Evolutionary conservation across 2,888 invertebrate genomes (phyloP).

Genomic region (Julus scandinavius): DNA sequence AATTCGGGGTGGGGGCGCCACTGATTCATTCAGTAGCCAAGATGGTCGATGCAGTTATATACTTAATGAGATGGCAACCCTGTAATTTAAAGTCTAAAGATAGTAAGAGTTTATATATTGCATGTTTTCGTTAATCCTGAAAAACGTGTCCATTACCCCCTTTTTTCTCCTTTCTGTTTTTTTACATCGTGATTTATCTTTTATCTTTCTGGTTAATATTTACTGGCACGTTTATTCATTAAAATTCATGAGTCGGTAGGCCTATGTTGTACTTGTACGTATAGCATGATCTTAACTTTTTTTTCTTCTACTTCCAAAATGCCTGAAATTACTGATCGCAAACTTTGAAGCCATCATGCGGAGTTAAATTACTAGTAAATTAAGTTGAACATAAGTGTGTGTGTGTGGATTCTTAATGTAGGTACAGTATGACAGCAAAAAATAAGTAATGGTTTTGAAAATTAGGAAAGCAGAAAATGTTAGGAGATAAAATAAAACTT

Average conservation of each 20-base stretch:
- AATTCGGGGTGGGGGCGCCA: background rate
- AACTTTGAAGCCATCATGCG: background rate
- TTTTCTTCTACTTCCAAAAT: background rate
- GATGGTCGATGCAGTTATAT: background rate
- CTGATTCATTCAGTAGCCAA: background rate
- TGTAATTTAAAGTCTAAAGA: constrained; percentile 1
- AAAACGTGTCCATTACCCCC: background rate
- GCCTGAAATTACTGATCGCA: constrained; percentile 19
- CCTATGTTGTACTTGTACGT: background rate
- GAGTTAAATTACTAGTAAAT: constrained; percentile 1
- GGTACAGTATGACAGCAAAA: background rate
- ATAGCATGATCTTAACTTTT: background rate
- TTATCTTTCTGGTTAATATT: constrained; percentile 13
- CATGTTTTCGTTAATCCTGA: background rate
- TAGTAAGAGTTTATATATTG: background rate
- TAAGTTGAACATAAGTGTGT: background rate
- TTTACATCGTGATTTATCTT: constrained; percentile 21
- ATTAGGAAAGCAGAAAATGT: background rate
- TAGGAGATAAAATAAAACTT: background rate
- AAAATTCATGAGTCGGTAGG: constrained; percentile 8
- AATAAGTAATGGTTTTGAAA: background rate
- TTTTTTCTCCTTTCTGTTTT: background rate
- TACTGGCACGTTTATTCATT: constrained; percentile 46
- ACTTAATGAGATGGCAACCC: background rate
- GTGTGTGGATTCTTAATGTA: background rate